A percentile compares a stretch with the other conserved stretches of the same genome.
Conservation (phyloP, 2,113 vertebrate species). For the Cisticola juncidis region DNA sequence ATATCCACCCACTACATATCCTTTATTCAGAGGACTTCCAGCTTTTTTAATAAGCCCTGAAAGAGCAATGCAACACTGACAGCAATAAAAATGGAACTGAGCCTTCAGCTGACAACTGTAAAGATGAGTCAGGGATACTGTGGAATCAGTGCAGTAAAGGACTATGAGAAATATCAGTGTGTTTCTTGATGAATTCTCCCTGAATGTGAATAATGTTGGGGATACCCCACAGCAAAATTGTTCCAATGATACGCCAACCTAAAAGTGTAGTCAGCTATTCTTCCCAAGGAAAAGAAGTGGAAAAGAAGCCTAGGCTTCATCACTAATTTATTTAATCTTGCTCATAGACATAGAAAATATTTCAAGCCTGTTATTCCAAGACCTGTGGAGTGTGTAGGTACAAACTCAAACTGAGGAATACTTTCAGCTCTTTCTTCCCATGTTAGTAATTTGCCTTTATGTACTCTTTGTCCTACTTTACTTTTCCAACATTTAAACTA, state of each 20-base stretch:
- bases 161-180: background rate
- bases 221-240: background rate
- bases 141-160: background rate
- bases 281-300: background rate
- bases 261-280: background rate
- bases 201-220: background rate
- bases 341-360: background rate
- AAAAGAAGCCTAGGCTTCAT: background rate
- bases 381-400: background rate
- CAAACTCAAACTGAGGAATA: background rate
- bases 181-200: background rate
- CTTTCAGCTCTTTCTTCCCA: background rate
- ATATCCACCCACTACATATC: background rate
- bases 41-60: background rate
- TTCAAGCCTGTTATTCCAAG: background rate
- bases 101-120: background rate
- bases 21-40: background rate
- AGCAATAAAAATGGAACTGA: background rate
- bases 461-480: background rate
- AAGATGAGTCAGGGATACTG: background rate
- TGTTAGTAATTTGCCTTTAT: background rate
- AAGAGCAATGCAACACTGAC: background rate
- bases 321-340: background rate
- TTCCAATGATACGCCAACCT: background rate
- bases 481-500: background rate